phyloP scores from a whole-genome alignment of 2,797 vertebrate genomes.

The Loriculus beryllinus region DNA sequence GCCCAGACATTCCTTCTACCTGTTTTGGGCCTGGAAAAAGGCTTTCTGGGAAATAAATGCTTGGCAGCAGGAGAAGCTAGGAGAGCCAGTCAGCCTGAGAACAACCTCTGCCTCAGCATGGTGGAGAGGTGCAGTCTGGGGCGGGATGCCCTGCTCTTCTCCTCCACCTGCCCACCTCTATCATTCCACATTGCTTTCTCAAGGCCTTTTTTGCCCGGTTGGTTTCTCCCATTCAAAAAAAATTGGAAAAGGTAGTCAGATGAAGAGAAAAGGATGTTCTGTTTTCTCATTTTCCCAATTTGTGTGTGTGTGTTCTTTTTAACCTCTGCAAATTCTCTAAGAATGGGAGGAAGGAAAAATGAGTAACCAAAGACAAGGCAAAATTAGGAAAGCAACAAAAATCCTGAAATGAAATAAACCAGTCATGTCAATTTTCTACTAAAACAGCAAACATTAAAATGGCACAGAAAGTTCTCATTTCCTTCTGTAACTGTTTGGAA shows the following conservation, averaged over 20 bases:
- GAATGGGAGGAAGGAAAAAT: neutral
- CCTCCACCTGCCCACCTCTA: neutral
- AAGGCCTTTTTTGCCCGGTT: neutral
- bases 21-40: neutral
- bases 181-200: neutral
- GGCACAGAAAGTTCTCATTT: neutral
- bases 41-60: neutral
- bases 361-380: neutral
- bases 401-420: neutral
- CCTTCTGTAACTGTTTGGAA: conserved; percentile 5
- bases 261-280: neutral
- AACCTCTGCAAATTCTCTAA: neutral
- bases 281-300: neutral
- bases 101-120: neutral
- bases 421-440: neutral
- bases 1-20: neutral
- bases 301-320: neutral
- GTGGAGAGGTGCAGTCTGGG: neutral
- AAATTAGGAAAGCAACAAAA: neutral
- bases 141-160: neutral
- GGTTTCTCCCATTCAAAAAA: neutral
- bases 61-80: neutral
- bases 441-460: neutral
- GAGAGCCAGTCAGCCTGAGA: neutral
- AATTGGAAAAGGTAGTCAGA: neutral